Evolutionary conservation across 2,797 vertebrate genomes (phyloP).

Genomic region (Ctenopoma multispine): DNA sequence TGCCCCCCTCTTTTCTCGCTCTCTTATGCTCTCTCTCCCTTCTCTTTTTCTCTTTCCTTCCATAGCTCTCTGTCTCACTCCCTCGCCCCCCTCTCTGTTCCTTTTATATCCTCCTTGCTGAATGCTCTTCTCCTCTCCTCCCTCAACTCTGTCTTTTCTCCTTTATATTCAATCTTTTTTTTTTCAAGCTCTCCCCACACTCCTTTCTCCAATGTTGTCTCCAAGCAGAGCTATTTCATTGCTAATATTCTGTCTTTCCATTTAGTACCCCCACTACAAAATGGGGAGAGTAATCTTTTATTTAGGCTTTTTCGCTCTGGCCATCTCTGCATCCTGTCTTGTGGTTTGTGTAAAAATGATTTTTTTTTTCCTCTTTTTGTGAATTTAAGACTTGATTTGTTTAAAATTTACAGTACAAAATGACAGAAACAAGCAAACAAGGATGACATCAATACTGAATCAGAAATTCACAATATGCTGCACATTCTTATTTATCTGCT

Average conservation of each 20-base stretch:
- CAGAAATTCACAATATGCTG: conserved; percentile 37
- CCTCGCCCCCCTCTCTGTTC: conserved; percentile 82
- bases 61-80: conserved; percentile 81
- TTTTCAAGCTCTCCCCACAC: conserved; percentile 82
- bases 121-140: conserved; percentile 88
- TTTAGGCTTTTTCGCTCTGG: conserved; percentile 72
- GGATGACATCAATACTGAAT: conserved; percentile 38
- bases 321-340: conserved; percentile 72
- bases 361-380: conserved; percentile 29
- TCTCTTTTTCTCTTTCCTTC: conserved; percentile 78
- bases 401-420: conserved; percentile 42
- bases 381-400: conserved; percentile 58
- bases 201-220: conserved; percentile 83
- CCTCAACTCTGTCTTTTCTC: conserved; percentile 87
- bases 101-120: conserved; percentile 88
- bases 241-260: conserved; percentile 83
- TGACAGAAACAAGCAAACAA: conserved; percentile 23
- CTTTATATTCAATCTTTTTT: conserved; percentile 85
- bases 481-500: conserved; percentile 34
- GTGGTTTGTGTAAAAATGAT: conserved; percentile 58
- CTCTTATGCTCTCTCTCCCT: conserved; percentile 70
- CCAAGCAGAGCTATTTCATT: conserved; percentile 84
- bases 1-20: conserved; percentile 72
- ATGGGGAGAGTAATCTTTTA: conserved; percentile 80
- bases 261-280: conserved; percentile 77